phyloP scores from a whole-genome alignment of 2,797 vertebrate genomes.

The Manis javanica region DNA sequence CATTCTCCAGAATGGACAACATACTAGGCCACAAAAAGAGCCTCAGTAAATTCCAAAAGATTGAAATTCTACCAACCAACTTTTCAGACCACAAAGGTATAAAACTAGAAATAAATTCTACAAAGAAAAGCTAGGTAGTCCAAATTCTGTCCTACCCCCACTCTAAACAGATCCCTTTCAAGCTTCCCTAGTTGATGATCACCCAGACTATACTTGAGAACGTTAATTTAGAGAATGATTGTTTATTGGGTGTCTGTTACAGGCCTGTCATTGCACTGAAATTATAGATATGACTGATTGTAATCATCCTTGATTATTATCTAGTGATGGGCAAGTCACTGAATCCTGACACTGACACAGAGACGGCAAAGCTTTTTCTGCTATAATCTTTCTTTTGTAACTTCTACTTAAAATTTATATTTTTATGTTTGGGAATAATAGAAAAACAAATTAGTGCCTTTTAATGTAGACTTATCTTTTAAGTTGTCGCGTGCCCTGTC shows the following conservation, averaged over 20 bases:
- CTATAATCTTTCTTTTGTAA: not conserved
- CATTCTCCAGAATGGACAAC: too few species aligned
- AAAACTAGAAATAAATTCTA: too few species aligned
- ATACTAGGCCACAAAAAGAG: too few species aligned
- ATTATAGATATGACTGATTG: not conserved
- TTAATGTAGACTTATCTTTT: not conserved
- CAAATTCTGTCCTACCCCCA: not conserved
- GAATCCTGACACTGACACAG: not conserved
- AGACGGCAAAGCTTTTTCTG: not conserved
- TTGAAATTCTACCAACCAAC: too few species aligned
- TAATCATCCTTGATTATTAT: not conserved
- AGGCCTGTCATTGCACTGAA: not conserved
- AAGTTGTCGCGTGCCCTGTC: too few species aligned
- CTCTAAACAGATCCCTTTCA: not conserved
- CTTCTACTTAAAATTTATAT: not conserved
- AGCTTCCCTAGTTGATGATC: not conserved
- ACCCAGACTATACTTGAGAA: not conserved
- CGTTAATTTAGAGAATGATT: not conserved
- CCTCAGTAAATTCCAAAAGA: too few species aligned
- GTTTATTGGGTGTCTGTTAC: not conserved
- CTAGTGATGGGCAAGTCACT: not conserved
- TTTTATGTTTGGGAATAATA: not conserved
- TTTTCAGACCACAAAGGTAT: too few species aligned
- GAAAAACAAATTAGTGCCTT: not conserved
- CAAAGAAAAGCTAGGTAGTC: not conserved